Base-by-base conservation (phyloP, 2,797 vertebrate species). In the Telmatherina bonti region DNA sequence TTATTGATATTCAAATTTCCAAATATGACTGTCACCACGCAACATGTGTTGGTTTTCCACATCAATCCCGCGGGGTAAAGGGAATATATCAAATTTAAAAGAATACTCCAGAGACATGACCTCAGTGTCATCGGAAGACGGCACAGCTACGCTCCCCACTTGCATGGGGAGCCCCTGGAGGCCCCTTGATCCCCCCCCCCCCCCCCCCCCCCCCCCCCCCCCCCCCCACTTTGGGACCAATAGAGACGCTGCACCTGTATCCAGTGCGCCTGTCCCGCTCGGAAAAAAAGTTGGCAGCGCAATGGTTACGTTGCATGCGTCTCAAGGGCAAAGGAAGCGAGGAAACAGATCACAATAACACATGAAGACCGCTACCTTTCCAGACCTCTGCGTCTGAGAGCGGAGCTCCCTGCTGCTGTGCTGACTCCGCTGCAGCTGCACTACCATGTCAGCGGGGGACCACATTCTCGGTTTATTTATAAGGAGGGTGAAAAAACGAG, bases 281-380 rank as follows among this genome's bases (percentile, higher is more conserved):
- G 74, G 82, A 79, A 88, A 79, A 88, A 93, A 94, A 94, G 93
- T 95, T 95, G 89, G 89, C 89, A 83, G 86, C 85, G 91, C 87
- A 89, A 90, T 88, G 88, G 82, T 91, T 89, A 86, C 92, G 89
- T 85, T 80, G 89, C 82, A 86, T 75, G 92, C 89, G 85, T 84
- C 81, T 93, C 91, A 94, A 94, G 93, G 92, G 93, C 92, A 93
- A 91, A 92, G 78, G 85, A 92, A 90, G 90, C 26, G 90, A 91
- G 87, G 78, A 85, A 88, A 85, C 59, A 79, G 86, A 86, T 68
- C 70, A 85, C 62, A 76, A 80, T 67, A 85, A 84, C 78, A 85
- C 82, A 82, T 80, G 84, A 86, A 67, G 72, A 84, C 72, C 57
- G 41, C 87, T 74, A 63, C 74, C 80, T 85, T 55, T 59, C 47